These are phyloP conservation scores for Drosophila lacicola DNA, from an alignment of 2,888 invertebrate genomes.

Conservation along the genomic window DNA sequence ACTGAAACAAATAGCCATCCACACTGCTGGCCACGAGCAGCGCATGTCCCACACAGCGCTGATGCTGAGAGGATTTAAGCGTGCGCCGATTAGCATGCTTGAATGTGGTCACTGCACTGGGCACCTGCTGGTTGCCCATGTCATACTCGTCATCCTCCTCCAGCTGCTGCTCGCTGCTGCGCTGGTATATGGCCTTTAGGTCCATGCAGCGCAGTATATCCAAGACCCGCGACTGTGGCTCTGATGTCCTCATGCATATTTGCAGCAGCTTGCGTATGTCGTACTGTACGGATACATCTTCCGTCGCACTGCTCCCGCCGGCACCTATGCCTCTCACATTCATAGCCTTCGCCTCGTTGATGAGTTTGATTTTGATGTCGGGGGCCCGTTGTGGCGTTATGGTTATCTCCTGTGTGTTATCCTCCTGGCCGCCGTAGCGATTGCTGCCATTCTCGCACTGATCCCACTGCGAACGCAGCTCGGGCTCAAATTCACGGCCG, in stretches of 20 bases:
- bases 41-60: constrained; percentile 86
- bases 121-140: constrained; percentile 82
- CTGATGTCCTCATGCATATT: constrained; percentile 83
- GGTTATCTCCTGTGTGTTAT: constrained; percentile 87
- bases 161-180: constrained; percentile 58
- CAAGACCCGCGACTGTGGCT: constrained; percentile 79
- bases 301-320: constrained; percentile 55
- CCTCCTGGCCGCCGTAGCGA: constrained; percentile 49
- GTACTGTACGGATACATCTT: constrained; percentile 81
- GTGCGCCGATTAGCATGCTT: constrained; percentile 80
- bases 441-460: constrained; percentile 61
- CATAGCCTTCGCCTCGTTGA: constrained; percentile 84
- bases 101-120: constrained; percentile 76
- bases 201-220: constrained; percentile 84
- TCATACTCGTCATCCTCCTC: constrained; percentile 80
- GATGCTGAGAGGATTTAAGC: constrained; percentile 86
- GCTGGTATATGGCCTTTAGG: constrained; percentile 83
- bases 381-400: constrained; percentile 86
- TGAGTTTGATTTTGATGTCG: constrained; percentile 84
- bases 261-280: constrained; percentile 82
- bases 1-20: constrained; percentile 91
- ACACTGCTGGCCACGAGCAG: constrained; percentile 85
- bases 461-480: constrained; percentile 84
- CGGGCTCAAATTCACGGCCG: constrained; percentile 83
- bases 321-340: constrained; percentile 81